Evolutionary conservation across 2,797 vertebrate genomes (phyloP), one percentile per base, ranked within the genome.

Genomic region (Coreius guichenoti): DNA sequence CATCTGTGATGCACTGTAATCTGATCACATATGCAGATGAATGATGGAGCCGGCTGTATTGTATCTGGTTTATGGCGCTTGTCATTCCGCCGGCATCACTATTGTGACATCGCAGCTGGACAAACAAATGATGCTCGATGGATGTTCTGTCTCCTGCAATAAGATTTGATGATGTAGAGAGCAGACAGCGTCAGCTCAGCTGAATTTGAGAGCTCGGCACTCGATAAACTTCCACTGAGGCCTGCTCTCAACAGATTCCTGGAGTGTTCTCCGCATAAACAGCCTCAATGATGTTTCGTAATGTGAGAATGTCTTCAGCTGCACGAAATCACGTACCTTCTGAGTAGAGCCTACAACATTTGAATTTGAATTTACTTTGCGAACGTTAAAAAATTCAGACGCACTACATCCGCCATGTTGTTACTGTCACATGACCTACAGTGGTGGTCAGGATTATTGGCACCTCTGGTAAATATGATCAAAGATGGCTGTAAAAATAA

Each of bases 61-160:
- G 51, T 58, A 86, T 86, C 81, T 73, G 84, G 78, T 75, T 80
- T 61, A 47, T 56, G 65, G 17, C 23, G 47, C 80, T 65, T 77
- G 82, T 76, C 85, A 82, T 88, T 84, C 84, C 7, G 23, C 14
- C 65, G 5, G 49, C 65, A 26, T 19, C 29, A 76, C 61, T 72
- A 81, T 87, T 86, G 81, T 90, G 68, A 31, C 69, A 45, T 68
- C 51, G 43, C 89, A 90, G 89, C 89, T 90, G 89, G 72, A 77
- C 86, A 90, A 90, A 90, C 84, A 90, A 69, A 87, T 63, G 63
- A 68, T 76, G 81, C 79, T 84, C 78, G 56, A 61, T 78, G 31
- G 49, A 56, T 72, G 56, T 51, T 67, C 61, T 74, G 76, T 79
- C 69, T 31, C 45, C 72, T 14, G 19, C 70, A 49, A 63, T 83